Evolutionary conservation across 2,888 invertebrate species (phyloP).

Genomic region (Drosophila greeni): DNA sequence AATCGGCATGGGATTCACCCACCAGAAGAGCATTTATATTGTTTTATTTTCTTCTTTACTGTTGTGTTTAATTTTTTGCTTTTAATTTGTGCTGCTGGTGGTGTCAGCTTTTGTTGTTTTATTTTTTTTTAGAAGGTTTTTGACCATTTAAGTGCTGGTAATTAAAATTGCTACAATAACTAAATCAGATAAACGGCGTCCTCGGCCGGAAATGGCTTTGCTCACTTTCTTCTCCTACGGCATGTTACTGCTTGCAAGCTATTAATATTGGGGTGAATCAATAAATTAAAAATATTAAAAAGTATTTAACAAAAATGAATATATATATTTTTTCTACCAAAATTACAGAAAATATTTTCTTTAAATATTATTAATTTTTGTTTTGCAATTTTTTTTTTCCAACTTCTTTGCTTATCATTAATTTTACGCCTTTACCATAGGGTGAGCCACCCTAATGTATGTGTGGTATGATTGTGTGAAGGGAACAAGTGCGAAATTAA

Average conservation of each 20-base stretch:
- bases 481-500: constrained; percentile 65
- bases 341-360: too few species aligned
- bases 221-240: not conserved
- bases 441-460: constrained; percentile 13
- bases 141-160: constrained; percentile 62
- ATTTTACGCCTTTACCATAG: too few species aligned
- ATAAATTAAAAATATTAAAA: not conserved
- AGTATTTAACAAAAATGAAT: too few species aligned
- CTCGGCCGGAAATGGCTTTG: constrained; percentile 2
- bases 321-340: too few species aligned
- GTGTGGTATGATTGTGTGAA: constrained; percentile 24
- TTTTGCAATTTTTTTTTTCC: too few species aligned
- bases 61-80: constrained; percentile 10
- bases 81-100: constrained; percentile 18
- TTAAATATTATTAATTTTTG: too few species aligned
- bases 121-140: not conserved
- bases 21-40: constrained; percentile 55
- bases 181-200: constrained; percentile 58
- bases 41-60: constrained; percentile 54
- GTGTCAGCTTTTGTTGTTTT: constrained; percentile 14
- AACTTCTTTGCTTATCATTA: too few species aligned
- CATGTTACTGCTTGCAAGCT: not conserved
- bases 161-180: constrained; percentile 70
- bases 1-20: constrained; percentile 15
- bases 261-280: constrained; percentile 9